Evolutionary conservation across 2,888 invertebrate species (phyloP).

Genomic region (Diaperis boleti): DNA sequence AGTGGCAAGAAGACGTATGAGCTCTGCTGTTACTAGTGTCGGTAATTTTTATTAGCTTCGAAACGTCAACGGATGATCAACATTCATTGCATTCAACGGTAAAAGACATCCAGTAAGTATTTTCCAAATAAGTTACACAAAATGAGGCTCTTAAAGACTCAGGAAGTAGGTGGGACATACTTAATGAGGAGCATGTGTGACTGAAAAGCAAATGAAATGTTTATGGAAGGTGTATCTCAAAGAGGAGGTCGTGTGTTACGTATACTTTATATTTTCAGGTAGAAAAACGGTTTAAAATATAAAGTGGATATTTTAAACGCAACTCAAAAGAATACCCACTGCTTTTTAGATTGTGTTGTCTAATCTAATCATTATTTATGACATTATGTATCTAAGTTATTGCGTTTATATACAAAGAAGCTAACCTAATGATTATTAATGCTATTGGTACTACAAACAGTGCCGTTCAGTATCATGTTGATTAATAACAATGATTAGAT

Average conservation of each 20-base stretch:
- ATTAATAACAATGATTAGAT: too few species aligned
- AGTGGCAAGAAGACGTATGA: not conserved
- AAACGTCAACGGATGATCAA: not conserved
- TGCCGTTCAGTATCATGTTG: too few species aligned
- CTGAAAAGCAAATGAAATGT: constrained; percentile 1
- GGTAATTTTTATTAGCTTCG: constrained; percentile 1
- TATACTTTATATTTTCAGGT: not conserved
- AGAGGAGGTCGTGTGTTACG: not conserved
- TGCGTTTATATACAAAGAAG: too few species aligned
- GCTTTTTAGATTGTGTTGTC: too few species aligned
- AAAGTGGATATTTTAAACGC: not conserved
- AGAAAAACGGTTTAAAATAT: not conserved
- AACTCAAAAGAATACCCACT: too few species aligned
- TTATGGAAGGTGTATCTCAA: not conserved
- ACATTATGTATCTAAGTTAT: too few species aligned
- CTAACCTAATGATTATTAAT: too few species aligned
- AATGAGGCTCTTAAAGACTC: not conserved
- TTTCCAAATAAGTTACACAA: constrained; percentile 2
- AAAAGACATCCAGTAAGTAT: not conserved
- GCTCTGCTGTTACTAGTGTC: not conserved
- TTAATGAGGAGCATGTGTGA: constrained; percentile 21
- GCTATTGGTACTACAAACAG: too few species aligned
- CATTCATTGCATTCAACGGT: constrained; percentile 1
- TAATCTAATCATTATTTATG: too few species aligned
- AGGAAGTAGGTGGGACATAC: not conserved